These are phyloP conservation scores for Mormyrus lacerda DNA, from an alignment of 2,113 vertebrate species.

Conservation along the genomic window DNA sequence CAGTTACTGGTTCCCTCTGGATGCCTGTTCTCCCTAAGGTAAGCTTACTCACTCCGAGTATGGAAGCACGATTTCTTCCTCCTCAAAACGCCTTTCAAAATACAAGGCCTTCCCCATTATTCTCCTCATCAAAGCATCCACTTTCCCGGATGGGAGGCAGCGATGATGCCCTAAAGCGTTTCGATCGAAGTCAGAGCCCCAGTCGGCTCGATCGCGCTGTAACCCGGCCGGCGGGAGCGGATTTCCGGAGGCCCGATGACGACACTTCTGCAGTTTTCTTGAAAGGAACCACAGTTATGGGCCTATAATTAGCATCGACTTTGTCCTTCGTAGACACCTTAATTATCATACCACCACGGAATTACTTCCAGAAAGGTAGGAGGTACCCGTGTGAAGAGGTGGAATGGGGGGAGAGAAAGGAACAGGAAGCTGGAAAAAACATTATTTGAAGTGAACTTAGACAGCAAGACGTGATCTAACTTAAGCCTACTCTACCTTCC, in stretches of 20 bases:
- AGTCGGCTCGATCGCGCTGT: background rate
- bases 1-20: background rate
- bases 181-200: background rate
- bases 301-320: background rate
- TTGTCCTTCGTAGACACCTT: background rate
- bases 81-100: background rate
- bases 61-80: background rate
- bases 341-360: slow-evolving; percentile 7
- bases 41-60: background rate
- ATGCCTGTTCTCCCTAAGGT: background rate
- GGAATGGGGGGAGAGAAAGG: background rate
- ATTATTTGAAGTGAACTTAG: background rate
- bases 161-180: background rate
- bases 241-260: background rate
- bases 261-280: background rate
- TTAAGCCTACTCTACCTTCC: background rate
- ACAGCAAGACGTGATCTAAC: background rate
- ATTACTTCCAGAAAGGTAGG: background rate
- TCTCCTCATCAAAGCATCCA: background rate
- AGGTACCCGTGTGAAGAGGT: background rate
- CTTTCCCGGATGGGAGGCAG: background rate
- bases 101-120: background rate
- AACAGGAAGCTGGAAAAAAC: background rate
- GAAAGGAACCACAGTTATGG: background rate
- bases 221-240: background rate